These are phyloP conservation scores for Suricata suricatta DNA, from an alignment of 2,113 vertebrate species.

Conservation along the genomic window DNA sequence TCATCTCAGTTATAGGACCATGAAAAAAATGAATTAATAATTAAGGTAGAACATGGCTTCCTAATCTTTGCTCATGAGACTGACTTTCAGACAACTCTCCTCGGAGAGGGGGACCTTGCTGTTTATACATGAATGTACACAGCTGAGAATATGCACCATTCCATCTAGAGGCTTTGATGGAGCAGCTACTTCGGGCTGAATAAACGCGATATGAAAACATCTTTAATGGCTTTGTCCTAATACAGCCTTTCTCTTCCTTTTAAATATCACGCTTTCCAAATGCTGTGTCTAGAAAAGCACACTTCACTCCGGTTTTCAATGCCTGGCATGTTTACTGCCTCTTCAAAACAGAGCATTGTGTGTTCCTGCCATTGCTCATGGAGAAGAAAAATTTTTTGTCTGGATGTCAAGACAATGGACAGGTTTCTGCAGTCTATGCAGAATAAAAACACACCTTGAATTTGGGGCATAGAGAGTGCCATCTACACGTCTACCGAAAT, in stretches of 20 bases:
- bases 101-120: not conserved
- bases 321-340: not conserved
- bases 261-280: slow-evolving; percentile 44
- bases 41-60: not conserved
- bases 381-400: slow-evolving; percentile 36
- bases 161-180: not conserved
- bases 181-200: slow-evolving; percentile 28
- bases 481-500: not conserved
- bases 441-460: not conserved
- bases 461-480: not conserved
- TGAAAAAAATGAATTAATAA: not conserved
- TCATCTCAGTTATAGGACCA: not conserved
- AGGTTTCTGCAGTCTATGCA: not conserved
- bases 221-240: not conserved
- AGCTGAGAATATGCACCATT: not conserved
- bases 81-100: not conserved
- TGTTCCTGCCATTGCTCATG: not conserved
- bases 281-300: not conserved
- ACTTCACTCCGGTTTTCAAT: not conserved
- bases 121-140: not conserved
- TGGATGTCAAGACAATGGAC: slow-evolving; percentile 44
- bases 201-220: slow-evolving; percentile 38
- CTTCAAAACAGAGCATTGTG: slow-evolving; percentile 3
- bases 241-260: slow-evolving; percentile 32
- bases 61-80: not conserved